Conservation (phyloP, 2,888 invertebrate species). For the Sarcophaga variegata region DNA sequence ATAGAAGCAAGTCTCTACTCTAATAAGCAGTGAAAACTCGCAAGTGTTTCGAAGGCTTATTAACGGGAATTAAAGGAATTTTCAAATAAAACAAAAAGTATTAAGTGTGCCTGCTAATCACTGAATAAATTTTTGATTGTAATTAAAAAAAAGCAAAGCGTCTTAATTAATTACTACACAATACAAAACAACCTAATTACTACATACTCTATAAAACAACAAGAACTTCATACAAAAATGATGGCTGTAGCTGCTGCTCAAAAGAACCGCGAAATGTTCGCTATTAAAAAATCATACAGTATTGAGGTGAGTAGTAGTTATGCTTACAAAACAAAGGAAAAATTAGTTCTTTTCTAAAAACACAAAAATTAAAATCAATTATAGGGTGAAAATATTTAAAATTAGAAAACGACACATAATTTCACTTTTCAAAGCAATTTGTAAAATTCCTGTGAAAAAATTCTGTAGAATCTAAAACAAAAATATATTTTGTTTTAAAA, state of each 20-base stretch:
- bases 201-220: conserved; percentile 67
- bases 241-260: conserved; percentile 96
- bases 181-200: conserved; percentile 46
- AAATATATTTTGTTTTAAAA: too few species aligned
- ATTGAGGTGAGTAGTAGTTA: conserved; percentile 90
- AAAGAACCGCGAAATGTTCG: conserved; percentile 97
- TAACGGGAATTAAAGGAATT: conserved; percentile 58
- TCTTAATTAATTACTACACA: background rate
- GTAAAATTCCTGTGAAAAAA: too few species aligned
- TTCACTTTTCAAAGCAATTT: too few species aligned
- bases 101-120: conserved; percentile 72
- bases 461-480: too few species aligned
- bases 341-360: too few species aligned
- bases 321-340: background rate
- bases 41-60: conserved; percentile 79
- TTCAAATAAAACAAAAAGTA: conserved; percentile 74
- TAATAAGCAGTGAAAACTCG: conserved; percentile 79
- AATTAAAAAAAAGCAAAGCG: background rate
- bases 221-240: conserved; percentile 81
- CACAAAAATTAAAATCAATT: too few species aligned
- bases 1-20: conserved; percentile 67
- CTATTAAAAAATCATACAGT: conserved; percentile 98
- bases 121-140: conserved; percentile 76
- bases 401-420: too few species aligned
- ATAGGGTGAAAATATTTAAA: too few species aligned